A percentile compares a stretch with the other conserved stretches of the same genome.
Evolutionary conservation across 2,888 invertebrate species (phyloP).

Genomic region (Xestia xanthographa): DNA sequence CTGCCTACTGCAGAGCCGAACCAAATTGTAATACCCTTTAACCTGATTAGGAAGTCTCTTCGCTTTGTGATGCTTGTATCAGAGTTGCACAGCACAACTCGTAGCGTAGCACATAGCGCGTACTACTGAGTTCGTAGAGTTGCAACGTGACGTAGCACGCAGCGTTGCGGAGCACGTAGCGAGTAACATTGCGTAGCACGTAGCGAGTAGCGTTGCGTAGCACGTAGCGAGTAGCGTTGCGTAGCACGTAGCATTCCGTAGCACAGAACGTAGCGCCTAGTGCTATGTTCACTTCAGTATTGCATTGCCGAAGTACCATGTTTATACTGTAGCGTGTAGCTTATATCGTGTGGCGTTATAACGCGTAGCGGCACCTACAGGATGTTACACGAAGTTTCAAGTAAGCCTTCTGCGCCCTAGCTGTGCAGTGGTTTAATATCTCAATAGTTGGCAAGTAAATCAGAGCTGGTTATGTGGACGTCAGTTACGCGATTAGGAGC

Average conservation of each 20-base stretch:
- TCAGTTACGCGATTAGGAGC: constrained; percentile 49
- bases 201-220: not conserved
- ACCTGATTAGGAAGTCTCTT: not conserved
- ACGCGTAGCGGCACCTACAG: not conserved
- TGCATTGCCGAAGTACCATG: not conserved
- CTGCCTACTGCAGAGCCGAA: not conserved
- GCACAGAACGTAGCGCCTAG: not conserved
- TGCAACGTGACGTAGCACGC: not conserved
- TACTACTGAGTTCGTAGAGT: not conserved
- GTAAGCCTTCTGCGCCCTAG: constrained; percentile 5
- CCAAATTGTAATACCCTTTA: not conserved
- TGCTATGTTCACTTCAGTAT: not conserved
- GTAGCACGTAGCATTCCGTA: not conserved
- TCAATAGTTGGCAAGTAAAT: constrained; percentile 56
- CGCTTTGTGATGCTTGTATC: not conserved
- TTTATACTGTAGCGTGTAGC: not conserved
- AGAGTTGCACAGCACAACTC: not conserved
- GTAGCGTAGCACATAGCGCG: not conserved
- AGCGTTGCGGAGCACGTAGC: not conserved
- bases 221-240: not conserved
- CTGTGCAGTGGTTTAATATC: constrained; percentile 12
- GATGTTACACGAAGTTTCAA: not conserved
- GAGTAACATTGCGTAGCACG: not conserved
- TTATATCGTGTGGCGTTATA: not conserved
- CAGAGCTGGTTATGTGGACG: constrained; percentile 42